Conservation (phyloP, 2,888 invertebrate genomes). For the Chydorus sphaericus region DNA sequence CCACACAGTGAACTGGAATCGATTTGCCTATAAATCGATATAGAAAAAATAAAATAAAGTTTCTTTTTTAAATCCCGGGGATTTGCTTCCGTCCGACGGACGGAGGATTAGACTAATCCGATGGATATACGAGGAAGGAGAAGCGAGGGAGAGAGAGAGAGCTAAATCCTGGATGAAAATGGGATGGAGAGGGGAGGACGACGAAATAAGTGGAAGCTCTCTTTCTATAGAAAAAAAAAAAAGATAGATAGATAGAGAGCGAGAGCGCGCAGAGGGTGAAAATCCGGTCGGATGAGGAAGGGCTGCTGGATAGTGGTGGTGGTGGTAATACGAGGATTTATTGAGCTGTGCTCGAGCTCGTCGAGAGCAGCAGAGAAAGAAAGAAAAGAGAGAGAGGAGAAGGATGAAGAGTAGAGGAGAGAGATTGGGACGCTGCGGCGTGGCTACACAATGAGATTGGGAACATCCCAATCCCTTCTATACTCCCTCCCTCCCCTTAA, state of each 20-base stretch:
- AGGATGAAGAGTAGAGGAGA: constrained; percentile 12
- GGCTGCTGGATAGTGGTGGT: not conserved
- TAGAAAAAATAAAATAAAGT: constrained; percentile 19
- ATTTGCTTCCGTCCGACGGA: not conserved
- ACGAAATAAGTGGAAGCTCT: not conserved
- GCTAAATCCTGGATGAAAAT: not conserved
- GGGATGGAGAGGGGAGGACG: not conserved
- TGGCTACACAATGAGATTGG: constrained; percentile 7
- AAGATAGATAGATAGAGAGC: not conserved
- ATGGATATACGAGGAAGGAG: not conserved
- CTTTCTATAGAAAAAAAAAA: too few species aligned
- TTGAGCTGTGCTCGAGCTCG: not conserved
- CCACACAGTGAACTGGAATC: constrained; percentile 86
- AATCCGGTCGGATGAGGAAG: constrained; percentile 7
- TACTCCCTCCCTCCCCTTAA: not conserved
- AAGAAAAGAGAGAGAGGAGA: constrained; percentile 10
- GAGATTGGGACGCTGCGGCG: constrained; percentile 1
- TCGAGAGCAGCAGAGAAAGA: not conserved
- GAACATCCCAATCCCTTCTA: not conserved
- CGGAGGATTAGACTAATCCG: constrained; percentile 4
- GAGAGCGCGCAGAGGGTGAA: constrained; percentile 10
- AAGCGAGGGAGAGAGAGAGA: constrained; percentile 11
- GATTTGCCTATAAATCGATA: constrained; percentile 52
- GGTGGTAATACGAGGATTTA: constrained; percentile 12
- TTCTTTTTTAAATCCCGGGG: not conserved